A percentile compares a stretch with the other conserved stretches of the same genome.
These are phyloP conservation scores for Lycocerus yunnanus DNA, from an alignment of 2,888 invertebrate species.

Conservation along the genomic window DNA sequence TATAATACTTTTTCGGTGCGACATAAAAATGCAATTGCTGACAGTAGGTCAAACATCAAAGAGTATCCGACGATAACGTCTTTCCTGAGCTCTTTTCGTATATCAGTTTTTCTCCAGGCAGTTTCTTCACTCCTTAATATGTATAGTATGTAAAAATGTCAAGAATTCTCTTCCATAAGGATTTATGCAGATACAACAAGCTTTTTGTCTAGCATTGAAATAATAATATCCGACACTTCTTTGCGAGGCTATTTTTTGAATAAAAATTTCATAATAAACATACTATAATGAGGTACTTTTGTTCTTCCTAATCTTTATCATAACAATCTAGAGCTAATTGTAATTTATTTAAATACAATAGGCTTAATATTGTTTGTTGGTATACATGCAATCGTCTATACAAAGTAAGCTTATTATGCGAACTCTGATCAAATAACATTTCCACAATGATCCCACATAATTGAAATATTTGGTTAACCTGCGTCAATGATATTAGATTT, in stretches of 20 bases:
- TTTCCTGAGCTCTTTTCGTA: background rate
- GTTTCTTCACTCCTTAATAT: background rate
- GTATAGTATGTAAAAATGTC: background rate
- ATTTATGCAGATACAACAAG: background rate
- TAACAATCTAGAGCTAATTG: background rate
- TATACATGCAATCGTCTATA: slow-evolving; percentile 6
- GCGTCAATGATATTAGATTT: slow-evolving; percentile 29
- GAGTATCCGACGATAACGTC: background rate
- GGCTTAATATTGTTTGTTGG: background rate
- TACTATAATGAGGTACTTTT: background rate
- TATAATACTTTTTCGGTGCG: background rate
- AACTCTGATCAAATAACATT: slow-evolving; percentile 27
- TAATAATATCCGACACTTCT: background rate
- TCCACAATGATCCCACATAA: slow-evolving; percentile 27
- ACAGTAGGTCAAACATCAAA: background rate
- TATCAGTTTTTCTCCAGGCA: background rate
- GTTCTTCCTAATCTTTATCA: no score
- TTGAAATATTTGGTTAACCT: slow-evolving; percentile 33
- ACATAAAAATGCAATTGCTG: background rate
- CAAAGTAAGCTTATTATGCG: slow-evolving; percentile 24
- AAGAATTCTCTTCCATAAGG: background rate
- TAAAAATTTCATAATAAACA: no score
- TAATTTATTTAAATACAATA: background rate
- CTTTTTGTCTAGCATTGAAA: background rate
- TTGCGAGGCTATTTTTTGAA: background rate